Percentiles rank a stretch among this genome's conserved stretches.
Conservation (phyloP, 2,797 vertebrate species). For the Coranthus polyacanthus region DNA sequence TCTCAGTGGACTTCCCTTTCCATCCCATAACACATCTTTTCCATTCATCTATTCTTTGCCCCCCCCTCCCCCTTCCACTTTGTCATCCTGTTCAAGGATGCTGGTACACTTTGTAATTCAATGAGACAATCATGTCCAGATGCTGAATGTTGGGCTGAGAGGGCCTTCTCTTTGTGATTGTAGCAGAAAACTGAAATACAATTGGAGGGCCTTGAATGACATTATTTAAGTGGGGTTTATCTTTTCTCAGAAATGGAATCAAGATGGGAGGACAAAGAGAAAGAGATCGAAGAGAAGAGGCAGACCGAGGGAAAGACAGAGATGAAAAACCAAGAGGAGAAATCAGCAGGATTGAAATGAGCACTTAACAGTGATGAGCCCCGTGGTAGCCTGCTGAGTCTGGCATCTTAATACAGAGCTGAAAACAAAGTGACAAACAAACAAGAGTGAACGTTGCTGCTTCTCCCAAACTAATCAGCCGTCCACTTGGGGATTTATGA, state of each 20-base stretch:
- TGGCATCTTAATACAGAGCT: conserved; percentile 74
- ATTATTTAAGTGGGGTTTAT: conserved; percentile 64
- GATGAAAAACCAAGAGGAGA: conserved; percentile 55
- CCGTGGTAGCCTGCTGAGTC: conserved; percentile 74
- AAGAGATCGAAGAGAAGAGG: conserved; percentile 1
- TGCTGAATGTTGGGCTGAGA: conserved; percentile 56
- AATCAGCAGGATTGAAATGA: conserved; percentile 80
- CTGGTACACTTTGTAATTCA: conserved; percentile 75
- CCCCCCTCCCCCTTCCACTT: not conserved
- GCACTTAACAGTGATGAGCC: conserved; percentile 83
- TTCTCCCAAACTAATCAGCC: conserved; percentile 75
- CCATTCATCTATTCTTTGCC: conserved; percentile 57
- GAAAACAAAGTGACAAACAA: conserved; percentile 80
- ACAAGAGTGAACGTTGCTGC: conserved; percentile 64
- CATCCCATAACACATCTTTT: conserved; percentile 60
- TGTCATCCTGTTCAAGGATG: conserved; percentile 63
- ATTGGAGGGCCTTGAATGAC: conserved; percentile 52
- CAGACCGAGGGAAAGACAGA: not conserved
- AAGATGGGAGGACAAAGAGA: conserved; percentile 50
- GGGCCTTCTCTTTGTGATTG: conserved; percentile 59
- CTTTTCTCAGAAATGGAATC: conserved; percentile 60
- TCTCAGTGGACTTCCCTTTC: conserved; percentile 62
- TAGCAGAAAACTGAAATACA: conserved; percentile 56
- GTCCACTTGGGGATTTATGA: conserved; percentile 70
- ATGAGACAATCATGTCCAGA: conserved; percentile 78